These are phyloP conservation scores for Hephaestus fuliginosus DNA, from an alignment of 2,797 vertebrate species.

Conservation along the genomic window DNA sequence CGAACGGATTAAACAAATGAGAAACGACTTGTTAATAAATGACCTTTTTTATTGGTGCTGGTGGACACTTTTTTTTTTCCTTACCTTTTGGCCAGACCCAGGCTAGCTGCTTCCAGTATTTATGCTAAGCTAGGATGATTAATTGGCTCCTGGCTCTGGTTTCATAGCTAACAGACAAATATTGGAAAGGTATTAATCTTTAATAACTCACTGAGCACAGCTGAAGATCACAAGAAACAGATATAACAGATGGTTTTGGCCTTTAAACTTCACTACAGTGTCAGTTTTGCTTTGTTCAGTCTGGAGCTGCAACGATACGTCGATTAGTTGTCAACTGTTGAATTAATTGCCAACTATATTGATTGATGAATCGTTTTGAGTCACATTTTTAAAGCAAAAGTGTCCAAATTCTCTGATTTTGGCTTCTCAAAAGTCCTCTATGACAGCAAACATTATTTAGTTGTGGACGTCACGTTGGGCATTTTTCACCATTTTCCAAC, in stretches of 20 bases:
- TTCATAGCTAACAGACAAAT: background rate
- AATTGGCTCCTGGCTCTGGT: background rate
- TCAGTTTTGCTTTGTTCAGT: conserved; percentile 35
- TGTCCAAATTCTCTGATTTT: too few relatives aligned
- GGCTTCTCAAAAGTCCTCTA: too few relatives aligned
- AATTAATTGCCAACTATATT: too few relatives aligned
- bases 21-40: background rate
- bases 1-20: background rate
- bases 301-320: too few relatives aligned
- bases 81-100: background rate
- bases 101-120: background rate
- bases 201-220: background rate
- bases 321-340: too few relatives aligned
- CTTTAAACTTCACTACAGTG: background rate
- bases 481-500: too few relatives aligned
- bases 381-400: too few relatives aligned
- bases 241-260: conserved; percentile 27
- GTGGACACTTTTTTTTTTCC: background rate
- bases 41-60: background rate
- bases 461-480: too few relatives aligned
- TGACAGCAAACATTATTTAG: too few relatives aligned
- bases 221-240: conserved; percentile 24
- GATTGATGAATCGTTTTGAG: too few relatives aligned
- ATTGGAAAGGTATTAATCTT: background rate
- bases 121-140: conserved; percentile 1